Conservation (phyloP, 1,140 invertebrate species). For the Calosoma granatense region DNA sequence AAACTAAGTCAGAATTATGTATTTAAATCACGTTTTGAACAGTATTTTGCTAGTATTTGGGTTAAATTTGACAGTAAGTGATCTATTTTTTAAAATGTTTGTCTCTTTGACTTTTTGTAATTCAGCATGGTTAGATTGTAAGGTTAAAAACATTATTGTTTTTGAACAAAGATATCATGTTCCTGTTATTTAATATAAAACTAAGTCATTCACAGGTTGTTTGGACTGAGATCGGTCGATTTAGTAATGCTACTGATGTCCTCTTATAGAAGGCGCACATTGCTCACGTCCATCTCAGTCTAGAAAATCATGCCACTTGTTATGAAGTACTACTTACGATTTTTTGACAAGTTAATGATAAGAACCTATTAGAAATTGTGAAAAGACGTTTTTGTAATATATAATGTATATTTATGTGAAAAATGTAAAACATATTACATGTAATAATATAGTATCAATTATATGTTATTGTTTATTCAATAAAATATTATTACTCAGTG, state of each 20-base stretch:
- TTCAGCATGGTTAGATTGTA: slow-evolving; percentile 13
- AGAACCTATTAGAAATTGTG: not conserved
- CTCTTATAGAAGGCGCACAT: not conserved
- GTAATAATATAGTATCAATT: slow-evolving; percentile 9
- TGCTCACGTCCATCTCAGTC: not conserved
- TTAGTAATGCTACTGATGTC: not conserved
- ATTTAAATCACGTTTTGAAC: slow-evolving; percentile 3
- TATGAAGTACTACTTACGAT: not conserved
- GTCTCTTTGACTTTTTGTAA: slow-evolving; percentile 9
- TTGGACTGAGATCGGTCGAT: not conserved
- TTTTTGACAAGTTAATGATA: not conserved
- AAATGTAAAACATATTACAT: slow-evolving; percentile 7
- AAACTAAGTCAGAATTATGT: slow-evolving; percentile 5
- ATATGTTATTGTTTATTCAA: no score
- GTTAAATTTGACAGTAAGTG: slow-evolving; percentile 4
- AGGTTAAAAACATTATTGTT: slow-evolving; percentile 21
- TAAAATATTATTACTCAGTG: no score
- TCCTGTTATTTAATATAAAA: slow-evolving; percentile 36
- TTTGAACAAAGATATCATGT: slow-evolving; percentile 37
- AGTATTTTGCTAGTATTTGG: slow-evolving; percentile 6
- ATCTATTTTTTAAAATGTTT: slow-evolving; percentile 12
- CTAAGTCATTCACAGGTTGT: slow-evolving; percentile 32
- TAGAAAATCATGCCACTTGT: not conserved
- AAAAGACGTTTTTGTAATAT: slow-evolving; percentile 6
- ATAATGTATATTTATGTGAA: slow-evolving; percentile 8